Evolutionary conservation across 2,797 vertebrate genomes (phyloP).

Genomic region (Urocyon cinereoargenteus): DNA sequence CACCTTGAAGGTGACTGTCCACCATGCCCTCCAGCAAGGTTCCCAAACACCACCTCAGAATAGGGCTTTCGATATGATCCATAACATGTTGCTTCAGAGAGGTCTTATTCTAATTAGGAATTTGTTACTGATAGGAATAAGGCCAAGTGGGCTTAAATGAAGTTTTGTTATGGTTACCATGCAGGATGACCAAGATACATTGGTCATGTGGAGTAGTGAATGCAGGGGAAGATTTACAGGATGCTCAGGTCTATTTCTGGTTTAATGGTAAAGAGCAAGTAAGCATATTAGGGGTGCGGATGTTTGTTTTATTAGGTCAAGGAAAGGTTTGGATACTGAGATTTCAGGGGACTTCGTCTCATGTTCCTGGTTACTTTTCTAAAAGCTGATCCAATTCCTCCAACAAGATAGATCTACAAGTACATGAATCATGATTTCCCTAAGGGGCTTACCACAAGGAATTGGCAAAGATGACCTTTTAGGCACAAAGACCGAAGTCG

Average conservation of each 20-base stretch:
- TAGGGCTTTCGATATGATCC: not conserved
- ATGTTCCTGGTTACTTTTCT: not conserved
- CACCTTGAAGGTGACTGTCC: not conserved
- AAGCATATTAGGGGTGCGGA: not conserved
- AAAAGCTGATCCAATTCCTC: not conserved
- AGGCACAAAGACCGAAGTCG: not conserved
- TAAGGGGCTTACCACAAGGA: not conserved
- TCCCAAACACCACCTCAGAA: not conserved
- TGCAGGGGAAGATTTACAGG: not conserved
- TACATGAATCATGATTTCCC: not conserved
- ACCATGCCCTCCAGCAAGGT: not conserved
- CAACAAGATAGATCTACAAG: not conserved
- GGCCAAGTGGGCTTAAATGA: not conserved
- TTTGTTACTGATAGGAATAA: no score
- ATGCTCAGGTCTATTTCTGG: not conserved
- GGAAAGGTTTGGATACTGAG: not conserved
- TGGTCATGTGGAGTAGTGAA: rapidly evolving
- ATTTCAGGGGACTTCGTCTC: not conserved
- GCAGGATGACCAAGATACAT: not conserved
- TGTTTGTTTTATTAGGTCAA: not conserved
- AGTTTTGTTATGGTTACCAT: not conserved
- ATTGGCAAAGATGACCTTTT: not conserved
- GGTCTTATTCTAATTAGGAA: not conserved
- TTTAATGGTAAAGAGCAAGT: not conserved
- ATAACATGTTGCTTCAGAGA: not conserved